These are phyloP conservation scores for Lepidurus arcticus DNA, from an alignment of 1,140 invertebrate species.

Conservation along the genomic window DNA sequence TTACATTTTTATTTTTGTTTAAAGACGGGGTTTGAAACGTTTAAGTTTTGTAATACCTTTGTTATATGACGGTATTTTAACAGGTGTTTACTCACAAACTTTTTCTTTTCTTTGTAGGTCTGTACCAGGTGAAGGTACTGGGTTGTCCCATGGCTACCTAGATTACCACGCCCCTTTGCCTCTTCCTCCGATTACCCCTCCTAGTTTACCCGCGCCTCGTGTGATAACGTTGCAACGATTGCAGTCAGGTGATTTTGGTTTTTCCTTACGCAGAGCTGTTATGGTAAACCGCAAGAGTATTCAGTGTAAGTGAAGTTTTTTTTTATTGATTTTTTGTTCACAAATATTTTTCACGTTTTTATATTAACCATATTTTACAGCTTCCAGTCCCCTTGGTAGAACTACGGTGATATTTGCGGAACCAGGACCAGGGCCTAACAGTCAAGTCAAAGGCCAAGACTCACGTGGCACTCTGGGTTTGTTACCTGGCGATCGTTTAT, in stretches of 20 bases:
- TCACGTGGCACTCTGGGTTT: constrained; percentile 45
- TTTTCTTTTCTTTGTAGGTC: constrained; percentile 22
- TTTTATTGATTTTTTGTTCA: background rate
- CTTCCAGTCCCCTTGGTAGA: background rate
- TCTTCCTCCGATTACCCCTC: constrained; percentile 67
- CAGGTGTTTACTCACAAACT: background rate
- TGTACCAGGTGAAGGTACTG: constrained; percentile 26
- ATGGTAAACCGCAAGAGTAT: constrained; percentile 50
- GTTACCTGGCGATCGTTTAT: constrained; percentile 81
- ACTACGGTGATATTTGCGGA: constrained; percentile 63
- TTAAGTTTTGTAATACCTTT: background rate
- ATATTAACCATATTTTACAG: background rate
- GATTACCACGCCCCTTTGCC: constrained; percentile 56
- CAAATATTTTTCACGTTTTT: background rate
- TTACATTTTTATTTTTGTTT: background rate
- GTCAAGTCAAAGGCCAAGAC: background rate
- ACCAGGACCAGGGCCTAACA: constrained; percentile 62
- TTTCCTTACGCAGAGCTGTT: constrained; percentile 81
- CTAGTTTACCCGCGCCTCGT: constrained; percentile 66
- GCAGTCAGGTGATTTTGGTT: constrained; percentile 86
- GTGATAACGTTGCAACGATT: constrained; percentile 73
- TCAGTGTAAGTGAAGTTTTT: background rate
- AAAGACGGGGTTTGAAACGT: too few relatives aligned
- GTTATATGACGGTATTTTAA: background rate
- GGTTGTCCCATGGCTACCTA: background rate